Evolutionary conservation across 2,113 vertebrate genomes (phyloP).

Genomic region (Monarcha castaneiventris): DNA sequence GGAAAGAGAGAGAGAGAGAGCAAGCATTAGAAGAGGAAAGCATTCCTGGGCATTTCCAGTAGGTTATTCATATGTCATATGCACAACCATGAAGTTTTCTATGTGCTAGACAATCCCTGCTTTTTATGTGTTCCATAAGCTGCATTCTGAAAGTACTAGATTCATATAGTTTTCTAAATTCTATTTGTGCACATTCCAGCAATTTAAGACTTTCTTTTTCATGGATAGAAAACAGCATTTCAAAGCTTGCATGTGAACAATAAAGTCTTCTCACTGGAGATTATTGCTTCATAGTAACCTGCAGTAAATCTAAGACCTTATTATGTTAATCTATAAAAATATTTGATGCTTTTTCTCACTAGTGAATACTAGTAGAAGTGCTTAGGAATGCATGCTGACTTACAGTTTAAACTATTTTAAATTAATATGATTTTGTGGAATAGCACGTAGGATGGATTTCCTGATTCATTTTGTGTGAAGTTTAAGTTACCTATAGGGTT

Average conservation of each 20-base stretch:
- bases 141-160: not conserved
- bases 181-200: not conserved
- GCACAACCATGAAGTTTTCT: not conserved
- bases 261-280: not conserved
- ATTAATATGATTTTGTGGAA: not conserved
- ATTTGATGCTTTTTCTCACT: not conserved
- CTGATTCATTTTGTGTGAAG: not conserved
- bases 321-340: not conserved
- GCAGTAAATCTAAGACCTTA: not conserved
- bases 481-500: not conserved
- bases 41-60: not conserved
- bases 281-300: not conserved
- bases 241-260: not conserved
- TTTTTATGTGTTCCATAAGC: not conserved
- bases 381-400: not conserved
- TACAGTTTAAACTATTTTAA: not conserved
- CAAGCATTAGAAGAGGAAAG: not conserved
- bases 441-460: not conserved
- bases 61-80: not conserved
- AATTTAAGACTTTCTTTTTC: not conserved
- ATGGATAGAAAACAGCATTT: not conserved
- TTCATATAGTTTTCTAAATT: not conserved
- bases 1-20: not conserved
- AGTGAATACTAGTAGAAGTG: not conserved
- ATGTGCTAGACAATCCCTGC: not conserved